These are phyloP conservation scores for Lethrus apterus DNA, from an alignment of 1,140 invertebrate species.

Conservation along the genomic window DNA sequence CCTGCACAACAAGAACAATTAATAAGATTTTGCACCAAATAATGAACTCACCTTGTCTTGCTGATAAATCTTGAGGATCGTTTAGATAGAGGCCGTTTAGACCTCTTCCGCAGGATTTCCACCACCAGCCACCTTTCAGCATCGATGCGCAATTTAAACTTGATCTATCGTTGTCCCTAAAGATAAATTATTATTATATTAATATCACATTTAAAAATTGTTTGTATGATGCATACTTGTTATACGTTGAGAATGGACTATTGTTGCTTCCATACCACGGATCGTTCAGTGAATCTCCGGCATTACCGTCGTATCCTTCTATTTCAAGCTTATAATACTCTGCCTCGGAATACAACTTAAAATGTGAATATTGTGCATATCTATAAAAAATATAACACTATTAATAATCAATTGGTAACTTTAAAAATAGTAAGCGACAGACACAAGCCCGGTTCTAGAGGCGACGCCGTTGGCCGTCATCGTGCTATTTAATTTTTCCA, in stretches of 20 bases:
- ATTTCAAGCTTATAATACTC: slow-evolving; percentile 91
- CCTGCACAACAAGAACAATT: slow-evolving; percentile 45
- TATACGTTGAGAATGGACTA: slow-evolving; percentile 86
- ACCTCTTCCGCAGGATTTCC: slow-evolving; percentile 83
- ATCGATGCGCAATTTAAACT: slow-evolving; percentile 86
- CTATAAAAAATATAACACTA: slow-evolving; percentile 42
- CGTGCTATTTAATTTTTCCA: too few relatives aligned
- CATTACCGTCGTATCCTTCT: slow-evolving; percentile 84
- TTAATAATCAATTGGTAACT: too few relatives aligned
- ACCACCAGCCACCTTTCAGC: slow-evolving; percentile 92
- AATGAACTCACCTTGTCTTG: slow-evolving; percentile 63
- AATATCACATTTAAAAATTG: neutral
- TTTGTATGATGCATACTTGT: slow-evolving; percentile 51
- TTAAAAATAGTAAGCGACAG: too few relatives aligned
- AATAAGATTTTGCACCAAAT: neutral
- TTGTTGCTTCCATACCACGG: slow-evolving; percentile 90
- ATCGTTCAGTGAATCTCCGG: slow-evolving; percentile 83
- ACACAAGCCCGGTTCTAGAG: too few relatives aligned
- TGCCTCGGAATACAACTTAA: slow-evolving; percentile 83
- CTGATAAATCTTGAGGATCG: slow-evolving; percentile 80
- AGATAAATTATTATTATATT: slow-evolving; percentile 31
- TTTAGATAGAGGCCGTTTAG: slow-evolving; percentile 82
- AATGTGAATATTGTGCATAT: slow-evolving; percentile 85
- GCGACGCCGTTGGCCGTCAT: too few relatives aligned
- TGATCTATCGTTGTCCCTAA: slow-evolving; percentile 81